Evolutionary conservation across 2,797 vertebrate species (phyloP).

Genomic region (Cirrhinus molitorella): DNA sequence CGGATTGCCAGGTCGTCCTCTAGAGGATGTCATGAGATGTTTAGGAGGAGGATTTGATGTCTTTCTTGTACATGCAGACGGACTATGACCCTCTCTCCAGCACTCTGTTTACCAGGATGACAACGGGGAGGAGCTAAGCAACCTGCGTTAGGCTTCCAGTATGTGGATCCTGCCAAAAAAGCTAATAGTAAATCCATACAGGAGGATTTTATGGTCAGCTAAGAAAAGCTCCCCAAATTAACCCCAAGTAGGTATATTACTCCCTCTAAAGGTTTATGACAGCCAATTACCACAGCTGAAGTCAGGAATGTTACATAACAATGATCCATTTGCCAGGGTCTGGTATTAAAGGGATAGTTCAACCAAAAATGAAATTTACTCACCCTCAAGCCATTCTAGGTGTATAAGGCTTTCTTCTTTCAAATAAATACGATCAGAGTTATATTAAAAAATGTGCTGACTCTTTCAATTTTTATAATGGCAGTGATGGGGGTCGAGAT

Average conservation of each 20-base stretch:
- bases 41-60: constrained; percentile 37
- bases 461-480: no score
- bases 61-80: constrained; percentile 13
- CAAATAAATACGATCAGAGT: no score
- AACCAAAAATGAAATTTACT: no score
- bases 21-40: constrained; percentile 31
- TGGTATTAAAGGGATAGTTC: constrained; percentile 36
- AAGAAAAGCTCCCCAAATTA: constrained; percentile 64
- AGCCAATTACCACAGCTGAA: constrained; percentile 63
- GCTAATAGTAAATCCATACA: constrained; percentile 49
- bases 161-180: constrained; percentile 48
- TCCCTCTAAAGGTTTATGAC: constrained; percentile 66
- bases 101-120: constrained; percentile 27
- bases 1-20: constrained; percentile 36
- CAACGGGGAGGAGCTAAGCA: constrained; percentile 17
- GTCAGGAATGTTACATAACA: constrained; percentile 53
- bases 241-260: constrained; percentile 62
- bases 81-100: constrained; percentile 9
- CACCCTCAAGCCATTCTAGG: no score
- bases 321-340: constrained; percentile 52
- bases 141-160: constrained; percentile 7
- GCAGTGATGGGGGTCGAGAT: no score
- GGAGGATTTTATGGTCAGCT: constrained; percentile 52
- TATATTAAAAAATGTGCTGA: no score
- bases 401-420: no score